Percentiles rank a stretch among this genome's conserved stretches.
phyloP scores from a whole-genome alignment of 2,797 vertebrate genomes.

The Hybognathus amarus region DNA sequence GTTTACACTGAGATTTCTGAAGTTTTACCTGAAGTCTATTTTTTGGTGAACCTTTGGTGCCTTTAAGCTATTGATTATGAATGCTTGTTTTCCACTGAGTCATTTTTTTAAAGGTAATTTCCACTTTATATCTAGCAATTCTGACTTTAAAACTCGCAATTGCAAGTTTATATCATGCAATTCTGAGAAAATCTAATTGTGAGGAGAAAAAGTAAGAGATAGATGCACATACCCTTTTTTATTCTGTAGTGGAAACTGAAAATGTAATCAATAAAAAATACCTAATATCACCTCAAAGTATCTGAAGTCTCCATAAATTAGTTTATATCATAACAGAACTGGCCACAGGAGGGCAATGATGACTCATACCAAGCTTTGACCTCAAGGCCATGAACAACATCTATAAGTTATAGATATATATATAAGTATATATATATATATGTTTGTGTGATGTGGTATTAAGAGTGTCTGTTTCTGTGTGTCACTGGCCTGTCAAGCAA shows the following conservation, averaged over 20 bases:
- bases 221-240: too few species aligned
- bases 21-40: too few species aligned
- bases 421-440: not conserved
- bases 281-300: not conserved
- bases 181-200: too few species aligned
- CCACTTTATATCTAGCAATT: too few species aligned
- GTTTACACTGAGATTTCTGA: too few species aligned
- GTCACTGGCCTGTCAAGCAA: conserved; percentile 20
- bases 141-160: too few species aligned
- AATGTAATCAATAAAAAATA: not conserved
- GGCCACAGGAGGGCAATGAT: conserved; percentile 81
- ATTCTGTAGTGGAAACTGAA: too few species aligned
- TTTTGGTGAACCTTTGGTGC: too few species aligned
- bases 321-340: conserved; percentile 3
- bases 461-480: not conserved
- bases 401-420: not conserved
- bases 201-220: too few species aligned
- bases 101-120: too few species aligned
- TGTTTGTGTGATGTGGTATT: not conserved
- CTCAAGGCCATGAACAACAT: conserved; percentile 10
- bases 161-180: too few species aligned
- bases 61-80: not conserved
- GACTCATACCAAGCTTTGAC: conserved; percentile 62
- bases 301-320: not conserved
- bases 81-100: too few species aligned